Conservation (phyloP, 2,113 vertebrate species). For the Serinus canaria region DNA sequence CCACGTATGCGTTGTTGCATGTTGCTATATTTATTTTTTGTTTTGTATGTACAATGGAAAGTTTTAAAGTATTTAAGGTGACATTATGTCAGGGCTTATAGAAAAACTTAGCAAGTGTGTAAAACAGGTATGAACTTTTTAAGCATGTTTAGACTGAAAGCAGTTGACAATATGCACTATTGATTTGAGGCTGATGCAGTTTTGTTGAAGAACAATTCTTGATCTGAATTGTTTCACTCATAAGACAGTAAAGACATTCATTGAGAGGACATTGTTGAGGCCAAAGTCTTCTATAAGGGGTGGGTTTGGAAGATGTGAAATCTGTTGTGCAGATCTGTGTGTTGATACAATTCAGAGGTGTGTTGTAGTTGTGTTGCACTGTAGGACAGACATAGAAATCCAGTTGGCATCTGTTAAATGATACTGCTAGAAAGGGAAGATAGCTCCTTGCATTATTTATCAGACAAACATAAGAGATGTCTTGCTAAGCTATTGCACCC, state of each 20-base stretch:
- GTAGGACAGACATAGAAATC: not conserved
- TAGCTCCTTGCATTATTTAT: not conserved
- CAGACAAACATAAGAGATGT: not conserved
- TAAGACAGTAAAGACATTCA: not conserved
- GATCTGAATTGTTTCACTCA: not conserved
- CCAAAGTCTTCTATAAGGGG: not conserved
- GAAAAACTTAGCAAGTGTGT: not conserved
- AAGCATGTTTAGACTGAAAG: not conserved
- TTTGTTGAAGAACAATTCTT: not conserved
- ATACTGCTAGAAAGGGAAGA: not conserved
- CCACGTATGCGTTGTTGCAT: fast-evolving
- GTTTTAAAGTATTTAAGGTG: not conserved
- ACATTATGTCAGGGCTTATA: not conserved
- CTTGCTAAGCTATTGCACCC: not conserved
- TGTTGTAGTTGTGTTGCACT: not conserved
- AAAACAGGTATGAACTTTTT: not conserved
- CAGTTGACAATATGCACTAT: not conserved
- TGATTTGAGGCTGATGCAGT: not conserved
- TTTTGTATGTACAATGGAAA: not conserved
- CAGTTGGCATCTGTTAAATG: not conserved
- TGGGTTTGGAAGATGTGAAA: not conserved
- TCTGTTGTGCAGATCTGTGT: not conserved
- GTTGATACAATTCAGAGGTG: not conserved
- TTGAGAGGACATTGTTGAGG: not conserved
- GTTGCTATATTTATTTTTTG: not conserved